Evolutionary conservation across 2,113 vertebrate species (phyloP), one percentile per base, ranked within the genome.

Genomic region (Monarcha castaneiventris): DNA sequence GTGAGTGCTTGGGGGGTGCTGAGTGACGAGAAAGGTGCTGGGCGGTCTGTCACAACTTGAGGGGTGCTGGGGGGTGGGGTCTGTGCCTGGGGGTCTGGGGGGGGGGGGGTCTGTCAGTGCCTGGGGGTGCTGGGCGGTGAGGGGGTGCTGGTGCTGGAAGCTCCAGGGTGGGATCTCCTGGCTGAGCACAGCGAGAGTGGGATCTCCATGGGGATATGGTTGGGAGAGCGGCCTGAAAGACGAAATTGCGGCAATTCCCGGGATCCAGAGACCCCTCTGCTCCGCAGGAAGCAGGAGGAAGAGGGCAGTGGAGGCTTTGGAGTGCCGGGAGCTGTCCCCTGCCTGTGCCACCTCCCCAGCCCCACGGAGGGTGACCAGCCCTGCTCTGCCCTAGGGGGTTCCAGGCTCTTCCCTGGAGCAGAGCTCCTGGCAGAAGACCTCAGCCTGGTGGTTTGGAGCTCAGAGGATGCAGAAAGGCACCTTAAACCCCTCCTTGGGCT

Each of bases 171-270:
- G 55, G 49, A 25, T 75, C 5, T 67, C 37, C 48, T 58, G 69
- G 30, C 30, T 35, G 62, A 74, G 43, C 19, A 7, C 15, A 16
- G 35, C 15, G 18, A 18, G 48, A 43, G 44, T 49, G 29, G 63
- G 48, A 4, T 16, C 14, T 17, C 27, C 14, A 14, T 9, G 55
- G 29, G 22, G 33, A 10, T 3, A 20, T 1, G 15, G 20, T 18
- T 7, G 18, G 29, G 27, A n/a, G 14, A 74, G 33, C 44, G 33
- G 48, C 37, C 29, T 41, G 72, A 4, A 15, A 9, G 23, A 29
- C 30, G 33, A 32, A 17, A 20, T 7, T 1, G 0, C 0, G 7
- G n/a, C 5, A 10, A 6, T 72, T 18, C 48, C 23, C 21, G 3
- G 25, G 21, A 5, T 13, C 54, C 6, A 8, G 20, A 3, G 11